A percentile compares a stretch with the other conserved stretches of the same genome.
phyloP scores from a whole-genome alignment of 1,140 invertebrate genomes.

The Octopus bimaculoides region DNA sequence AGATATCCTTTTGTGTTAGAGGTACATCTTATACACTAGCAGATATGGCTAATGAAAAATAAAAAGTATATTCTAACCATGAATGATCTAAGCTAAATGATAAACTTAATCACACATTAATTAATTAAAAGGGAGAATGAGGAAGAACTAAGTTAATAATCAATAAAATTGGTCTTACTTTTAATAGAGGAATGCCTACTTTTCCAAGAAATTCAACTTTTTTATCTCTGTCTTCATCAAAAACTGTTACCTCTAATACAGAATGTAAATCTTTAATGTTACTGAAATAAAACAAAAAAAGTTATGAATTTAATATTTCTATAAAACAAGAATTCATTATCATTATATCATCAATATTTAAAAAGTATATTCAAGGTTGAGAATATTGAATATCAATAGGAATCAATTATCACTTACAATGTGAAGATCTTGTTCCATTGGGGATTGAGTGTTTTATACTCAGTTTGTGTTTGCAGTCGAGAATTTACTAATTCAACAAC shows the following conservation, averaged over 20 bases:
- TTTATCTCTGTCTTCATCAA: conserved; percentile 97
- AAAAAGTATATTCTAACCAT: background rate
- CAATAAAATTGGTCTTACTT: conserved; percentile 41
- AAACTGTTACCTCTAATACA: conserved; percentile 94
- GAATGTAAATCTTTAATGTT: conserved; percentile 97
- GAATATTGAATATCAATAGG: too few species aligned
- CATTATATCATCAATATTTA: too few species aligned
- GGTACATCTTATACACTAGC: too few species aligned
- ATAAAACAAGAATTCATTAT: too few species aligned
- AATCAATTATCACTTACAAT: conserved; percentile 71
- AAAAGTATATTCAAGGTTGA: too few species aligned
- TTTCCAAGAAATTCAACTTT: conserved; percentile 97
- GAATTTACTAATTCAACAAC: conserved; percentile 94
- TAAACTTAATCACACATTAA: background rate
- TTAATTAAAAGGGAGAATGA: background rate
- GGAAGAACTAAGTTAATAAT: background rate
- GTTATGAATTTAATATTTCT: too few species aligned
- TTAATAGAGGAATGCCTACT: conserved; percentile 80
- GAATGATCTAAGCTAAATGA: background rate
- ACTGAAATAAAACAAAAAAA: conserved; percentile 61
- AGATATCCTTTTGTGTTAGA: too few species aligned
- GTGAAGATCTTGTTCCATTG: conserved; percentile 99
- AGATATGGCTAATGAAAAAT: too few species aligned
- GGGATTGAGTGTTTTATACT: conserved; percentile 95
- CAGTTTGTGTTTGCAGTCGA: conserved; percentile 94